Evolutionary conservation across 1,140 invertebrate species (phyloP), one percentile per base, ranked within the genome.

Genomic region (Euura lappo): DNA sequence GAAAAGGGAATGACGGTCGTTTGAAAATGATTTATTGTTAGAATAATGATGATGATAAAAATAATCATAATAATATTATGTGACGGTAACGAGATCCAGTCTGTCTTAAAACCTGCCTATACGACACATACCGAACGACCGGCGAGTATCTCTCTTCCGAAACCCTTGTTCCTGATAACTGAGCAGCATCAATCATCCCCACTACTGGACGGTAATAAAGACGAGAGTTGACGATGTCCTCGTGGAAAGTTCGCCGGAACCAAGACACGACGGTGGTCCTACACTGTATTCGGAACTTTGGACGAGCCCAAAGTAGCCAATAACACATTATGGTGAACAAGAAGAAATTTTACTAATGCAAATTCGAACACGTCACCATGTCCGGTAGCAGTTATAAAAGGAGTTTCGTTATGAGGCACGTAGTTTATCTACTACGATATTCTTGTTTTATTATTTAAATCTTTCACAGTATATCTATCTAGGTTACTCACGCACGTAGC

Each of bases 31-130:
- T 28, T 28, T 28, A 28, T 28, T 28, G 28, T 28, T 28, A 28
- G 28, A 28, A 28, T 28, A 28, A 28, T 28, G 28, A 28, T 28
- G 28, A 28, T 28, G 28, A 28, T 28, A 86, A 86, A 83, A 86
- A 86, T 86, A 83, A 84, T 82, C 84, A 86, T 86, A 85, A 86
- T 86, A 85, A 88, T 86, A 85, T 82, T 80, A 76, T 86, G 85
- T 88, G 79, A 76, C 76, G 79, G 82, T 86, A 86, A 88, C 86
- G 83, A 87, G 86, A 80, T 77, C 76, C 75, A 68, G 73, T 79
- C 73, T 79, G 69, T 60, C 5, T 28, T 28, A 28, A 28, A 28
- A 28, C 28, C 28, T 28, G 28, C 28, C 28, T 28, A 28, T 28
- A 28, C 28, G 28, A 28, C 28, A 28, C 28, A 28, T 1, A 28